Evolutionary conservation across 2,797 vertebrate species (phyloP).

Genomic region (Esox lucius): DNA sequence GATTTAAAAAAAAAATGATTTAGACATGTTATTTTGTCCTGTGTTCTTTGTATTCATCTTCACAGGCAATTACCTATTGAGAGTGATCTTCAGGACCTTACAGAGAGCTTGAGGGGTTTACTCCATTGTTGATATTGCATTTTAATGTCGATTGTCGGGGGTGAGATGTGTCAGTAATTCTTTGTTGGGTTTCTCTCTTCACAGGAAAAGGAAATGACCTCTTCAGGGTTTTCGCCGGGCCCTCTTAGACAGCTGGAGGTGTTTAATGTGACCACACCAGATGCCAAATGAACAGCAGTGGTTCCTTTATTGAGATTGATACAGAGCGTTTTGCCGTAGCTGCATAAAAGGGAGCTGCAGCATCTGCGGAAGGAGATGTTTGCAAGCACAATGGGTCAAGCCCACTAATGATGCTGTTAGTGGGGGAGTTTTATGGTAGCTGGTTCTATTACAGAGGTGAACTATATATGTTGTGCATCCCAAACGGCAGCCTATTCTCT

Average conservation of each 20-base stretch:
- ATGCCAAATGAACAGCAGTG: not conserved
- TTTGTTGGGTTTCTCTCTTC: not conserved
- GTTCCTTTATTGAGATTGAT: slow-evolving; percentile 13
- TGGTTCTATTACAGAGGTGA: not conserved
- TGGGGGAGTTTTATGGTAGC: not conserved
- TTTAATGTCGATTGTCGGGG: not conserved
- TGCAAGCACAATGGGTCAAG: not conserved
- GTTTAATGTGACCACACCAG: not conserved
- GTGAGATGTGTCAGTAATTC: not conserved
- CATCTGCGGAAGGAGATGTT: not conserved
- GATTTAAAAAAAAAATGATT: not conserved
- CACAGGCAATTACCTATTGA: not conserved
- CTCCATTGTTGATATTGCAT: not conserved
- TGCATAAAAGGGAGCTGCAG: not conserved
- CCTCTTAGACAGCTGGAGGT: not conserved
- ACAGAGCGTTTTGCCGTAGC: slow-evolving; percentile 3
- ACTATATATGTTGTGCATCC: not conserved
- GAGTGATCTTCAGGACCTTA: not conserved
- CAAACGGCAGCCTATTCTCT: not conserved
- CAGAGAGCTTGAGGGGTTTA: not conserved
- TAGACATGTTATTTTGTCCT: not conserved
- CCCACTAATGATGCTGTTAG: not conserved
- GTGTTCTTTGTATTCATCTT: not conserved
- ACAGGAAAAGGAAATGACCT: not conserved
- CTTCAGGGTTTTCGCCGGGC: not conserved